phyloP scores from a whole-genome alignment of 2,113 vertebrate species.

The Caloenas nicobarica region DNA sequence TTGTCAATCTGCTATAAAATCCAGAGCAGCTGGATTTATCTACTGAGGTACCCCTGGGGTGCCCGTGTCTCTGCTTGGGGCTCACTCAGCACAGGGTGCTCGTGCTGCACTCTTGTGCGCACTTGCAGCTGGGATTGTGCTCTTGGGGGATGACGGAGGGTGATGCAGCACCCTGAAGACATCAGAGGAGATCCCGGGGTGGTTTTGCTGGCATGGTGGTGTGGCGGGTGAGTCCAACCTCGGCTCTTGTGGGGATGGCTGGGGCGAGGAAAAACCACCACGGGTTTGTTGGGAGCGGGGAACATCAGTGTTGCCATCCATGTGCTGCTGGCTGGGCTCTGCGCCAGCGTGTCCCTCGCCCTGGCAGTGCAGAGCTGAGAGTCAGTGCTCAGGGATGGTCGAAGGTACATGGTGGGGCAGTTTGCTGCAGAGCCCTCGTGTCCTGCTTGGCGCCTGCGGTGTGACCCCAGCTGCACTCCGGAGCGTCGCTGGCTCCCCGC shows the following conservation, averaged over 20 bases:
- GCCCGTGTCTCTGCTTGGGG: background rate
- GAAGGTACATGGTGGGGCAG: accelerated
- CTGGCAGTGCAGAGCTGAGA: accelerated
- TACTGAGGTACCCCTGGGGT: background rate
- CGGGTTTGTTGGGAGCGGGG: background rate
- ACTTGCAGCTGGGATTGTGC: too few relatives aligned
- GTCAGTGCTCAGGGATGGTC: accelerated
- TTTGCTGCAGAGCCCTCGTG: background rate
- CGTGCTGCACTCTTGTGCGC: accelerated
- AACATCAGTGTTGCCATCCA: accelerated
- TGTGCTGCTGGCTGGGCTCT: background rate
- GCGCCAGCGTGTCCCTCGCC: background rate
- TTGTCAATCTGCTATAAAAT: background rate
- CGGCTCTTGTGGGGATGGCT: background rate
- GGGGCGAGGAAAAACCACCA: background rate
- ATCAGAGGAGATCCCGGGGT: background rate
- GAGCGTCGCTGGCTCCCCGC: accelerated
- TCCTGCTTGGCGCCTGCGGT: background rate
- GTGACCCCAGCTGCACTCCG: accelerated
- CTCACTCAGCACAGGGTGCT: background rate
- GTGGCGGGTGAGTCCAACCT: background rate
- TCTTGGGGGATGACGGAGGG: background rate
- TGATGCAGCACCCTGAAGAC: background rate
- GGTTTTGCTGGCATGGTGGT: background rate
- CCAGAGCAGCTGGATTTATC: background rate